A percentile compares a stretch with the other conserved stretches of the same genome.
Evolutionary conservation across 2,797 vertebrate species (phyloP).

Genomic region (Alectoris magna): DNA sequence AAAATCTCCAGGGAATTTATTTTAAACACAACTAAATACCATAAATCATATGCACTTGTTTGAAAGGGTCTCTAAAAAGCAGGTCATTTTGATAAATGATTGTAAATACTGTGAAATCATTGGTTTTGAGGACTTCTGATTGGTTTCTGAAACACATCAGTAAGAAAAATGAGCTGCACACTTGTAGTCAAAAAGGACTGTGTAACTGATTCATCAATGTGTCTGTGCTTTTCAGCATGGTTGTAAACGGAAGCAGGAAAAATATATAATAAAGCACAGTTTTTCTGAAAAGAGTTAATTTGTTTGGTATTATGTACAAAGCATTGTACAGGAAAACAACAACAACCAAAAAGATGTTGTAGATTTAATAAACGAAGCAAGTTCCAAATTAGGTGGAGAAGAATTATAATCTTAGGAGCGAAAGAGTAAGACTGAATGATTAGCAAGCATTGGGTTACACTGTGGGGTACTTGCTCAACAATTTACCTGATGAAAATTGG

Average conservation of each 20-base stretch:
- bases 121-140: constrained; percentile 71
- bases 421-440: background rate
- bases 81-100: constrained; percentile 74
- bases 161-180: constrained; percentile 68
- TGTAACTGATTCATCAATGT: constrained; percentile 68
- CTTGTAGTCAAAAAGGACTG: constrained; percentile 56
- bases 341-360: background rate
- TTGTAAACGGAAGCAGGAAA: constrained; percentile 34
- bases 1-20: constrained; percentile 50
- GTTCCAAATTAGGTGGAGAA: background rate
- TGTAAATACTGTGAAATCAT: constrained; percentile 69
- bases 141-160: constrained; percentile 65
- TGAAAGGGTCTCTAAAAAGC: constrained; percentile 67
- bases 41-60: constrained; percentile 67
- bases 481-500: background rate
- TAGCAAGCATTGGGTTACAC: background rate
- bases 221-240: constrained; percentile 51
- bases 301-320: constrained; percentile 9
- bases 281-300: constrained; percentile 49
- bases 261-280: background rate
- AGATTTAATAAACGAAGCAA: background rate
- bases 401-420: background rate
- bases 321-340: background rate
- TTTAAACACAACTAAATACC: constrained; percentile 68
- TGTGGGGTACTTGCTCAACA: background rate